A percentile compares a stretch with the other conserved stretches of the same genome.
phyloP scores from a whole-genome alignment of 2,797 vertebrate species.

The Acanthurus tractus region DNA sequence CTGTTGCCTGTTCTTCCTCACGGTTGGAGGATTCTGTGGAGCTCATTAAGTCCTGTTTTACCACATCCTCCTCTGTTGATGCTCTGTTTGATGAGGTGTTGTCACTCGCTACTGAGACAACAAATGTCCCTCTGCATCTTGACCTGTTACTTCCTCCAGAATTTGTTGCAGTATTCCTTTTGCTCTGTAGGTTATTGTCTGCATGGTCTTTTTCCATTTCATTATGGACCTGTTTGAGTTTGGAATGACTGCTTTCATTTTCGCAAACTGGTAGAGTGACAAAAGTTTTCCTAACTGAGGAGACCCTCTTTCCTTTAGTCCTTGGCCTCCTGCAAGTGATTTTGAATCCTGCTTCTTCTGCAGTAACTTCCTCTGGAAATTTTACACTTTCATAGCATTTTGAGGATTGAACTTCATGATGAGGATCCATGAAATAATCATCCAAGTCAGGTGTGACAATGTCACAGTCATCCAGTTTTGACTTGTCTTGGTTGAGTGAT shows the following conservation, averaged over 20 bases:
- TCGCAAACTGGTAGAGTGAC: conserved; percentile 17
- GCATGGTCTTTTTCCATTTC: neutral
- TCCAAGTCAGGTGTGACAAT: conserved; percentile 33
- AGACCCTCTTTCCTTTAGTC: conserved; percentile 35
- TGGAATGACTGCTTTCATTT: conserved; percentile 13
- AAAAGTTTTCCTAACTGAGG: conserved; percentile 42
- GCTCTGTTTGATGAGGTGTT: neutral
- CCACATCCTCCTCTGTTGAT: neutral
- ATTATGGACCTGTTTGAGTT: conserved; percentile 5
- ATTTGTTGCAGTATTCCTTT: neutral
- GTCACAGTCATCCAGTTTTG: neutral
- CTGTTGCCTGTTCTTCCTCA: neutral
- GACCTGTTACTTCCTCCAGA: conserved; percentile 9
- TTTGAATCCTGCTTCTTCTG: conserved; percentile 28
- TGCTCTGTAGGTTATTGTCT: neutral
- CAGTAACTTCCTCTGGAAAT: conserved; percentile 4
- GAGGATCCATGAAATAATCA: conserved; percentile 69
- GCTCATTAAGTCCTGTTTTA: neutral
- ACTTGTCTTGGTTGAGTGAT: neutral
- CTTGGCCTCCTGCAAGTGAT: conserved; percentile 59
- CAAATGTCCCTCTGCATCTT: conserved; percentile 71
- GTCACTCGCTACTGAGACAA: conserved; percentile 44
- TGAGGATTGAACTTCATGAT: conserved; percentile 1
- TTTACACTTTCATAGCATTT: conserved; percentile 6
- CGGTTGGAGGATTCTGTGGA: neutral